phyloP scores from a whole-genome alignment of 2,113 vertebrate genomes.

The Eira barbara region DNA sequence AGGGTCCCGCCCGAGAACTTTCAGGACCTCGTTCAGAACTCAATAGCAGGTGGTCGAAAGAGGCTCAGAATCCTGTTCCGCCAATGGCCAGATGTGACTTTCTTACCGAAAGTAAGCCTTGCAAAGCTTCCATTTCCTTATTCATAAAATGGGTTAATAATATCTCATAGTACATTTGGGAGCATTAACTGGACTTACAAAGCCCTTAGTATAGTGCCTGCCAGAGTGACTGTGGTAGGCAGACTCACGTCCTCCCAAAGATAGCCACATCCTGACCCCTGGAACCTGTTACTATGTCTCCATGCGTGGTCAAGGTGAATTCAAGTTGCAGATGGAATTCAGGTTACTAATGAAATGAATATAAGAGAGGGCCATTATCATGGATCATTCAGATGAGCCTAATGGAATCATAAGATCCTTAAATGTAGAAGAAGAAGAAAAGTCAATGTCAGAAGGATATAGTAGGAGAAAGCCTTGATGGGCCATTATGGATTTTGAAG shows the following conservation, averaged over 20 bases:
- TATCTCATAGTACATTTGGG: neutral
- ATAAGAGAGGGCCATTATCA: neutral
- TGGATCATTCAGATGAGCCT: neutral
- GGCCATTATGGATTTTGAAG: neutral
- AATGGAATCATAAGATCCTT: neutral
- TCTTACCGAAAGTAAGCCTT: neutral
- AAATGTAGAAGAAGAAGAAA: neutral
- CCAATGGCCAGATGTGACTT: accelerated
- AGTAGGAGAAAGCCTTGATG: neutral
- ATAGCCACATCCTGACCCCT: neutral
- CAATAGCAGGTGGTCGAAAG: neutral
- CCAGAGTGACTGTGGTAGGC: neutral
- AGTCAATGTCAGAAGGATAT: neutral
- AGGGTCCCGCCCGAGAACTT: accelerated
- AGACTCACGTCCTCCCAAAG: neutral
- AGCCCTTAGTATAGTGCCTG: neutral
- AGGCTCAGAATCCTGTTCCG: accelerated
- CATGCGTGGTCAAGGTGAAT: neutral
- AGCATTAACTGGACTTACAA: neutral
- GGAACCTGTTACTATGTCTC: neutral
- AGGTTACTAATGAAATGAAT: neutral
- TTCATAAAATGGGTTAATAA: neutral
- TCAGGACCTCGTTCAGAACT: neutral
- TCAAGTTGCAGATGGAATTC: neutral
- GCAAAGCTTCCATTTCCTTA: neutral